Evolutionary conservation across 92 coral and sea anemone species (phyloP).

Genomic region (Nematostella vectensis): DNA sequence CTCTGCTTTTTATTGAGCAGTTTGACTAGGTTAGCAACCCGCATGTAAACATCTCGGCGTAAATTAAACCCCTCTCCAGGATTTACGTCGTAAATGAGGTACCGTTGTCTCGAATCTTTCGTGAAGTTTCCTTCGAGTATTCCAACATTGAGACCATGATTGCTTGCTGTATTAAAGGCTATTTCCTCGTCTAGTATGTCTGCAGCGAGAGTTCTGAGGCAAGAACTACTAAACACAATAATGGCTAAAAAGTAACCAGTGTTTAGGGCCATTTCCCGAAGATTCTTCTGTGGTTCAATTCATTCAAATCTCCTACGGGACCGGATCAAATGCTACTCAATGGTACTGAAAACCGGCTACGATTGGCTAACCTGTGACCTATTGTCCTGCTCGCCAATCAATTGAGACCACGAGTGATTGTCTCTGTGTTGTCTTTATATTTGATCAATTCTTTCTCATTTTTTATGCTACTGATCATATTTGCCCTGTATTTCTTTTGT

Average conservation of each 20-base stretch:
- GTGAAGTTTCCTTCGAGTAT: conserved; percentile 29
- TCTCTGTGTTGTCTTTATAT: not conserved
- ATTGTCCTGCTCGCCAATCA: conserved; percentile 15
- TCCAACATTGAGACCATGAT: conserved; percentile 57
- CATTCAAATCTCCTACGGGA: no score
- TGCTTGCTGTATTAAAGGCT: conserved; percentile 57
- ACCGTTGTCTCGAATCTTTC: conserved; percentile 41
- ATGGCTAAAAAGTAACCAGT: not conserved
- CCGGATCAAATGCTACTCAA: no score
- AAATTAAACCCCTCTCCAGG: conserved; percentile 97
- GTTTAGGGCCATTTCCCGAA: not conserved
- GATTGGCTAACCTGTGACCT: no score
- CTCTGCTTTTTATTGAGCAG: conserved; percentile 66
- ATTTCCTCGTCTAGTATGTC: conserved; percentile 42
- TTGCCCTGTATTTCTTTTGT: not conserved
- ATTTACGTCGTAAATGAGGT: conserved; percentile 89
- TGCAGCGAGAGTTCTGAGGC: conserved; percentile 1
- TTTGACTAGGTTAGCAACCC: conserved; percentile 81
- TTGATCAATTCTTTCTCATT: not conserved
- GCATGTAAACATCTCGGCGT: conserved; percentile 89
- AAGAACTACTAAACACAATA: not conserved
- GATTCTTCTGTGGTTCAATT: no score
- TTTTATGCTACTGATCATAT: not conserved
- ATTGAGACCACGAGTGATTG: conserved; percentile 15
- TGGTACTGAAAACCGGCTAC: no score